Conservation (phyloP, 1,140 invertebrate species). For the Leucophenga varia region DNA sequence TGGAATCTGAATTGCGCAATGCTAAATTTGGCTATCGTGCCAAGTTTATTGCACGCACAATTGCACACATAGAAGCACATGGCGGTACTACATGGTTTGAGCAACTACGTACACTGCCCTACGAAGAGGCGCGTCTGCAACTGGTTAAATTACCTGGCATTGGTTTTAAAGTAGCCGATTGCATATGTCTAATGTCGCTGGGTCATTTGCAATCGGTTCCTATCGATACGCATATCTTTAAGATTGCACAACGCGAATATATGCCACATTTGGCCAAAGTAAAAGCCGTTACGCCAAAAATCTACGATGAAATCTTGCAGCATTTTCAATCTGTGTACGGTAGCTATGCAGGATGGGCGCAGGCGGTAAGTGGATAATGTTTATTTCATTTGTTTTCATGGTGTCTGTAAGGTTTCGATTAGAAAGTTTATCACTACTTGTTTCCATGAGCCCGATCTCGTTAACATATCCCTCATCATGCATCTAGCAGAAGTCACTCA, state of each 20-base stretch:
- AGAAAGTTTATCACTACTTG: too few relatives aligned
- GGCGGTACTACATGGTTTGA: slow-evolving; percentile 74
- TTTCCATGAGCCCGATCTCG: too few relatives aligned
- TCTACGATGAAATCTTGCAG: slow-evolving; percentile 82
- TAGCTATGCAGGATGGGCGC: slow-evolving; percentile 90
- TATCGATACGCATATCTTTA: slow-evolving; percentile 95
- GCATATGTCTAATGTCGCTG: slow-evolving; percentile 95
- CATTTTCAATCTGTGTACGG: slow-evolving; percentile 84
- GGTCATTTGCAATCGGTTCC: slow-evolving; percentile 87
- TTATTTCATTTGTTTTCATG: background rate
- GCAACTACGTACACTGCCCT: slow-evolving; percentile 66
- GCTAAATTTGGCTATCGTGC: slow-evolving; percentile 93
- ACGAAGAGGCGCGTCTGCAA: slow-evolving; percentile 71
- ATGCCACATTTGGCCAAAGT: slow-evolving; percentile 73
- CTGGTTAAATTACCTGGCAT: slow-evolving; percentile 81
- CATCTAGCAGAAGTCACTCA: too few relatives aligned
- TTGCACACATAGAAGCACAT: slow-evolving; percentile 66
- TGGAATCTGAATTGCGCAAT: slow-evolving; percentile 71
- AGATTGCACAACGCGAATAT: slow-evolving; percentile 83
- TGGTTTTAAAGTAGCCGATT: slow-evolving; percentile 96
- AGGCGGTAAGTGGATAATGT: slow-evolving; percentile 69
- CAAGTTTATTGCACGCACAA: slow-evolving; percentile 77
- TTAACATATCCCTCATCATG: background rate
- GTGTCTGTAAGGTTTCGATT: too few relatives aligned
- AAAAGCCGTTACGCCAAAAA: slow-evolving; percentile 80